Evolutionary conservation across 2,888 invertebrate genomes (phyloP), one percentile per base, ranked within the genome.

Genomic region (Opisthograptis luteolata): DNA sequence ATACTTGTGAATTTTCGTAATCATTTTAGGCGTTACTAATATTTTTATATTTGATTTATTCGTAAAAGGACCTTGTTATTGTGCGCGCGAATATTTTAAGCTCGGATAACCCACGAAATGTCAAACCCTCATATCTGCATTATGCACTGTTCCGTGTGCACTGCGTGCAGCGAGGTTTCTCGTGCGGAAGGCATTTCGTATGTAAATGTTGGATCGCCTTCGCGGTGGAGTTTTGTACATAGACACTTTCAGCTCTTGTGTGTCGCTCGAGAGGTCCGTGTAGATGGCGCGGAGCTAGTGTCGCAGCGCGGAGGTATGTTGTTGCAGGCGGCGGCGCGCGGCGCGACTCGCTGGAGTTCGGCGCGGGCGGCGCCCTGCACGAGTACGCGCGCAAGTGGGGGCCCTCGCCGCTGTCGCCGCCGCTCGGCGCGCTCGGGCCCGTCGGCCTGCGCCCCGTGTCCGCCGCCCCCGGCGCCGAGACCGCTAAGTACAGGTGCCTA

Each of bases 391-490:
- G 92, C 80, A 92, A 92, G 82, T 92, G 92, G 82, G 91, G 92
- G 3, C 91, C 92, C 47, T 87, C 87, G 76, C 91, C 90, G 73
- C 87, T 90, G 70, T 96, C 96, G 60, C 96, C 96, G 66, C 96
- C 96, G 65, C 94, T 94, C 58, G 90, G 73, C 80, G 93, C 93
- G 69, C 94, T 94, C 55, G 94, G 94, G 46, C 88, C 79, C 91
- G 73, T 96, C 73, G 95, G 96, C 64, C 92, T 92, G 71, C 84
- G 93, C 56, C 83, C 91, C 73, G 90, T 91, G 52, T 89, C 89
- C 63, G 91, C 91, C 70, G 98, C 98, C 55, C 98, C 98, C 25
- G 98, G 98, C 60, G 97, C 98, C 1, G 98, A 98, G 91, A 96
- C 95, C 64, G 92, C 93, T 67, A 94, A 93, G 82, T 94, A 94